A percentile compares a stretch with the other conserved stretches of the same genome.
Conservation (phyloP, 2,113 vertebrate genomes). For the Benitochromis conjunctus region DNA sequence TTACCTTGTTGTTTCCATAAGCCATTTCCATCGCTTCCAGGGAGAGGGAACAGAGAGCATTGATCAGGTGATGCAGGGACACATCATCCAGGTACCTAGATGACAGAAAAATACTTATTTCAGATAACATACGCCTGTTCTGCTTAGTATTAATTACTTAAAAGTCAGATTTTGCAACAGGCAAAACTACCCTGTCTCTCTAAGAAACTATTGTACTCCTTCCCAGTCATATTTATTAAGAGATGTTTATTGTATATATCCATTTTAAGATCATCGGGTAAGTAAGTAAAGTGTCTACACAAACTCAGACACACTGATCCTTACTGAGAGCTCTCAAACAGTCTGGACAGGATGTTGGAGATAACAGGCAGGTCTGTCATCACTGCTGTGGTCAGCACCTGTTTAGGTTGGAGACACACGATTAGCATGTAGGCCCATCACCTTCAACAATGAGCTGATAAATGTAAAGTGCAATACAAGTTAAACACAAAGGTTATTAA, state of each 20-base stretch:
- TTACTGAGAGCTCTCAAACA: conserved; percentile 99
- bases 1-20: conserved; percentile 96
- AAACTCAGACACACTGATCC: conserved; percentile 23
- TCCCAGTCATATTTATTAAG: not conserved
- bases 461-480: not conserved
- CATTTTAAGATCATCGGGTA: not conserved
- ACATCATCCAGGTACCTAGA: conserved; percentile 96
- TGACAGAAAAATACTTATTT: not conserved
- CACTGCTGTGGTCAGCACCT: conserved; percentile 98
- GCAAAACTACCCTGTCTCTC: rapidly evolving
- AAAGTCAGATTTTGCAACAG: not conserved
- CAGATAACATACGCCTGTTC: not conserved
- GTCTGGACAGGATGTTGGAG: conserved; percentile 93
- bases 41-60: conserved; percentile 96
- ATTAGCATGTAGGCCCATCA: not conserved
- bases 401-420: conserved; percentile 5
- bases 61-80: conserved; percentile 98
- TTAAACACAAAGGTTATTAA: not conserved
- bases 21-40: conserved; percentile 99
- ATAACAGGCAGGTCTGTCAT: conserved; percentile 98
- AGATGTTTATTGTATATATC: not conserved
- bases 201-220: not conserved
- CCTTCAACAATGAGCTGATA: not conserved
- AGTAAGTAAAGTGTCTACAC: not conserved
- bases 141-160: not conserved